These are phyloP conservation scores for Pollachius pollachius DNA, from an alignment of 2,113 vertebrate genomes.

Conservation along the genomic window DNA sequence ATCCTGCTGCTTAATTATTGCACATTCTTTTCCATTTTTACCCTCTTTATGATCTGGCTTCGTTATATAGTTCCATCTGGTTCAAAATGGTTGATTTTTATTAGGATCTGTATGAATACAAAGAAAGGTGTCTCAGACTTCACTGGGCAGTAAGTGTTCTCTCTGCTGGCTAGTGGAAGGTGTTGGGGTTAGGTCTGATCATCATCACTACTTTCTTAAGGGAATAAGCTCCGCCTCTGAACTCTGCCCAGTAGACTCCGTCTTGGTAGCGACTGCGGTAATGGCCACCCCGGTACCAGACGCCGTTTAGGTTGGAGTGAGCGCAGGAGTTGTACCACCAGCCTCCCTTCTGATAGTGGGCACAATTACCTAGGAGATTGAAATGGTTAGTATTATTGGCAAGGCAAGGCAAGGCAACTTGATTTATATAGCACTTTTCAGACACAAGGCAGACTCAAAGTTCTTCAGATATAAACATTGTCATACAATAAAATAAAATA, in stretches of 20 bases:
- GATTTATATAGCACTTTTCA: too few relatives aligned
- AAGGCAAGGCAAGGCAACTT: too few relatives aligned
- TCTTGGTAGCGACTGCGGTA: constrained; percentile 97
- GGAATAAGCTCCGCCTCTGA: constrained; percentile 94
- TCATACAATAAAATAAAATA: too few relatives aligned
- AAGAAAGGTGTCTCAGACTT: neutral
- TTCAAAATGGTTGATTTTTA: neutral
- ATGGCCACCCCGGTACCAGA: constrained; percentile 96
- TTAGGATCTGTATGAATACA: neutral
- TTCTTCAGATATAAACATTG: too few relatives aligned
- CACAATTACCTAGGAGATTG: constrained; percentile 85
- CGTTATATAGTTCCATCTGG: neutral
- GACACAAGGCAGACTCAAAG: too few relatives aligned
- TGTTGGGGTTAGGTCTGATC: constrained; percentile 96
- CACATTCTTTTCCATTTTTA: constrained; percentile 37
- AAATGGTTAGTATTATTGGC: neutral
- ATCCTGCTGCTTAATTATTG: constrained; percentile 46
- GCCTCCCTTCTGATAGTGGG: constrained; percentile 97
- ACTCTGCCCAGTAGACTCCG: constrained; percentile 97
- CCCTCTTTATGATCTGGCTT: constrained; percentile 20
- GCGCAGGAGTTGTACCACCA: constrained; percentile 99
- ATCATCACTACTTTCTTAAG: constrained; percentile 98
- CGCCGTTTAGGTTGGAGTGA: constrained; percentile 95
- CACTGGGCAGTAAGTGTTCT: too few relatives aligned
- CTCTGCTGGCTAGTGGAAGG: constrained; percentile 82